Conservation (phyloP, 2,797 vertebrate genomes). For the Channa striata region DNA sequence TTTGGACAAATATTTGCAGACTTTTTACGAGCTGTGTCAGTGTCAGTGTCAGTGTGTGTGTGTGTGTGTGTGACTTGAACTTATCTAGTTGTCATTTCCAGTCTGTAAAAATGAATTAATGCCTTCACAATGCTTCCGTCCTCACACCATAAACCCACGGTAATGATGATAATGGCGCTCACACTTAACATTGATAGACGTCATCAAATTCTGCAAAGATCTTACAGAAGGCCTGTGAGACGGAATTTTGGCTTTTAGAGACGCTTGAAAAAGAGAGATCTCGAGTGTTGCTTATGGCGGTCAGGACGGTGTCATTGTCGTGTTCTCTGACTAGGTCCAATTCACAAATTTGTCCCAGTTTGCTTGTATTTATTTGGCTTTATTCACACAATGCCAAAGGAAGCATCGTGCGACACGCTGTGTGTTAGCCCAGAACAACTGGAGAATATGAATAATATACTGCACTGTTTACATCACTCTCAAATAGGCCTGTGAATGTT, state of each 20-base stretch:
- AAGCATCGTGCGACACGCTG: too few species aligned
- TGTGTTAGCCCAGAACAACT: background rate
- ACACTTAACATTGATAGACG: background rate
- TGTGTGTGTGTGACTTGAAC: too few species aligned
- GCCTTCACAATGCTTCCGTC: background rate
- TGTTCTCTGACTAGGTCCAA: background rate
- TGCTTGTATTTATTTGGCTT: too few species aligned
- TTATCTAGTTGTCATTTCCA: too few species aligned
- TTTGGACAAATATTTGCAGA: conserved; percentile 1
- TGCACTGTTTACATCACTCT: too few species aligned
- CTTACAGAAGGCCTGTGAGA: background rate
- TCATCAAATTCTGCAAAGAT: background rate
- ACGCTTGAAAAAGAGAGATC: background rate
- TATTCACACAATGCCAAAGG: background rate
- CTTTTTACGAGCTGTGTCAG: background rate
- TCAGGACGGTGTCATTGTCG: background rate
- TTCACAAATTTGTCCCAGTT: background rate
- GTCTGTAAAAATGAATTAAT: conserved; percentile 4
- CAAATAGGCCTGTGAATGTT: too few species aligned
- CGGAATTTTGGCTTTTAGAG: background rate
- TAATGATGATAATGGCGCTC: background rate
- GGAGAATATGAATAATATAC: background rate
- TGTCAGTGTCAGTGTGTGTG: too few species aligned
- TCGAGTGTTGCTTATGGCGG: background rate
- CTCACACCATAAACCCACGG: background rate